Base-by-base conservation (phyloP, 2,797 vertebrate species). In the Intellagama lesueurii region DNA sequence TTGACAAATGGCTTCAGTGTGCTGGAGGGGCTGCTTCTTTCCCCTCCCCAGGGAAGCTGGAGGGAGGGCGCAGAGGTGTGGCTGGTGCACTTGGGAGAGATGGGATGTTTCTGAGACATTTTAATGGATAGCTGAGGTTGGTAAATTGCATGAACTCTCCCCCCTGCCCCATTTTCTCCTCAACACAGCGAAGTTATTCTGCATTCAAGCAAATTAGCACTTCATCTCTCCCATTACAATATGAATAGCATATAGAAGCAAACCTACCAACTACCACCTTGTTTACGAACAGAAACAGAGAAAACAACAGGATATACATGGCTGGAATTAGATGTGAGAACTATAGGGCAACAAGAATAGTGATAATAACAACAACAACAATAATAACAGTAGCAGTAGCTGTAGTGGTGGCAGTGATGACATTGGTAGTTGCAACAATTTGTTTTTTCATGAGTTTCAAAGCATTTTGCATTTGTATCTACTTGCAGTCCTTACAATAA, bases 111-210 rank as follows among this genome's bases (percentile, higher is more conserved):
- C 72, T 0, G 68, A 86, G 79, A 76, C 85, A 82, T 96, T 97
- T 96, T 97, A 98, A 98, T 97, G 97, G 97, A 98, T 97, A 93
- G 95, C 95, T 87, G 77, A 94, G 92, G 94, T 94, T 82, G 94
- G 95, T 97, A 97, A 98, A 97, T 95, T 97, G 97, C 96, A 97
- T 97, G 96, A 97, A 98, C 96, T 97, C 97, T 97, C 19, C 79
- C 47, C 35, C 30, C n/a, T 24, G 11, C 12, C 76, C 60, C 35
- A 28, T 85, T 70, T 75, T 56, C 40, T 40, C 28, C 64, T 26
- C 44, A 6, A 79, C 75, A n/a, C 47, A 26, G 32, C 79, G 77
- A 86, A 77, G 85, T 56, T 84, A 78, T 83, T 83, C 72, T 14
- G 47, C 17, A 82, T 82, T 75, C 84, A 82, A 56, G 86, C 79